These are phyloP conservation scores for Cremastobaeus sp. DNA, from an alignment of 2,888 invertebrate species.

Conservation along the genomic window DNA sequence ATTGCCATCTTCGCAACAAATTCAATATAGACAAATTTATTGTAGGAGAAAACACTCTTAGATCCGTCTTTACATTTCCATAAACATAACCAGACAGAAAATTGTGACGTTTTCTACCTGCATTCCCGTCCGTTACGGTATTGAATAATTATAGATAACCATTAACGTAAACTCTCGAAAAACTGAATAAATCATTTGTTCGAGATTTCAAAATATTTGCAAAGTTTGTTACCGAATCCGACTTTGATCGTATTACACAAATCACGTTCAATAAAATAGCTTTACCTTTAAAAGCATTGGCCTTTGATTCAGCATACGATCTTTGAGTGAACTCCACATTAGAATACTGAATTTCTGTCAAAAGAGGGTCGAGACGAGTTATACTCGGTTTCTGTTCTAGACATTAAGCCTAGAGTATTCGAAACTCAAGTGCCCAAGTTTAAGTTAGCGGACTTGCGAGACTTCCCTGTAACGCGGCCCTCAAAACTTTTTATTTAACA, in stretches of 20 bases:
- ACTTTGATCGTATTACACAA: neutral
- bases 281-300: neutral
- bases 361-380: slow-evolving; percentile 16
- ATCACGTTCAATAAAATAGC: neutral
- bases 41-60: slow-evolving; percentile 12
- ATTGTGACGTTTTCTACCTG: too few species aligned
- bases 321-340: slow-evolving; percentile 6
- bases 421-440: slow-evolving; percentile 40
- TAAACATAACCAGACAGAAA: slow-evolving; percentile 3
- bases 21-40: slow-evolving; percentile 27
- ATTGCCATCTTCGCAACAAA: slow-evolving; percentile 11
- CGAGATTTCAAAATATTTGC: too few species aligned
- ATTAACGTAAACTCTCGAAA: too few species aligned
- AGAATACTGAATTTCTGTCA: slow-evolving; percentile 18
- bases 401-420: slow-evolving; percentile 32
- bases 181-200: too few species aligned
- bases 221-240: neutral
- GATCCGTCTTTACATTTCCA: slow-evolving; percentile 18
- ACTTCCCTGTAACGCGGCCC: slow-evolving; percentile 54
- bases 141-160: too few species aligned
- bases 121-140: too few species aligned
- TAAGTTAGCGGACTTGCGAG: slow-evolving; percentile 50
- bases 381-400: slow-evolving; percentile 16
- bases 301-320: slow-evolving; percentile 23
- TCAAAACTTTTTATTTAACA: slow-evolving; percentile 57